A percentile compares a stretch with the other conserved stretches of the same genome.
phyloP scores from a whole-genome alignment of 2,113 vertebrate species.

The Neogobius melanostomus region DNA sequence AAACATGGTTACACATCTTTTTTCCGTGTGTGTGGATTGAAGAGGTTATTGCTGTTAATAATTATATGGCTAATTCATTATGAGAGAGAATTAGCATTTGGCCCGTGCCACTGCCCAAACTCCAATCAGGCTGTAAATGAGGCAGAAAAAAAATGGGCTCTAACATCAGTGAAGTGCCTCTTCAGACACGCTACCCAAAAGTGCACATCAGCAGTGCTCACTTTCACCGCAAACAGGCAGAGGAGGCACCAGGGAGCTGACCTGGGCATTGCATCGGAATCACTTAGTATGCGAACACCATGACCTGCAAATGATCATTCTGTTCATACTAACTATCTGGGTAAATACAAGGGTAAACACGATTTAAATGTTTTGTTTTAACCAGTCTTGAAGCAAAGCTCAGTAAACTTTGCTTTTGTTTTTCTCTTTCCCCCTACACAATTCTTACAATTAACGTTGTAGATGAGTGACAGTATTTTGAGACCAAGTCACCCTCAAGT shows the following conservation, averaged over 20 bases:
- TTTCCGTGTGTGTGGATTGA: slow-evolving; percentile 40
- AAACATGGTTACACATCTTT: slow-evolving; percentile 26
- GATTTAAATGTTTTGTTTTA: background rate
- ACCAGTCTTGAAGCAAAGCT: background rate
- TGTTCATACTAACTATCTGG: background rate
- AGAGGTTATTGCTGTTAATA: slow-evolving; percentile 69
- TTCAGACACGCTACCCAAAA: slow-evolving; percentile 49
- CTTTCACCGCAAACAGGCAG: slow-evolving; percentile 6
- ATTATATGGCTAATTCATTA: slow-evolving; percentile 75
- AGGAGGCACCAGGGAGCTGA: background rate
- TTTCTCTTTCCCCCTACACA: too few relatives aligned
- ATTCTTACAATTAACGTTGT: too few relatives aligned
- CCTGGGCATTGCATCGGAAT: background rate
- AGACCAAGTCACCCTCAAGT: too few relatives aligned
- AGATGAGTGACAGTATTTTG: too few relatives aligned
- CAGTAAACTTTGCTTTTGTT: too few relatives aligned
- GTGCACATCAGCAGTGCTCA: slow-evolving; percentile 28
- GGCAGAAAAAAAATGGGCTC: slow-evolving; percentile 62
- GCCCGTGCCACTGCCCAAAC: slow-evolving; percentile 60
- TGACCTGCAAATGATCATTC: background rate
- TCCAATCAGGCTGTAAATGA: slow-evolving; percentile 75
- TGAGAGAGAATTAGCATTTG: slow-evolving; percentile 67
- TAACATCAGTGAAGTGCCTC: slow-evolving; percentile 56
- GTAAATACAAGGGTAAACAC: background rate
- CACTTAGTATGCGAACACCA: background rate